Evolutionary conservation across 2,113 vertebrate species (phyloP), one percentile per base, ranked within the genome.

Genomic region (Xyrauchen texanus): DNA sequence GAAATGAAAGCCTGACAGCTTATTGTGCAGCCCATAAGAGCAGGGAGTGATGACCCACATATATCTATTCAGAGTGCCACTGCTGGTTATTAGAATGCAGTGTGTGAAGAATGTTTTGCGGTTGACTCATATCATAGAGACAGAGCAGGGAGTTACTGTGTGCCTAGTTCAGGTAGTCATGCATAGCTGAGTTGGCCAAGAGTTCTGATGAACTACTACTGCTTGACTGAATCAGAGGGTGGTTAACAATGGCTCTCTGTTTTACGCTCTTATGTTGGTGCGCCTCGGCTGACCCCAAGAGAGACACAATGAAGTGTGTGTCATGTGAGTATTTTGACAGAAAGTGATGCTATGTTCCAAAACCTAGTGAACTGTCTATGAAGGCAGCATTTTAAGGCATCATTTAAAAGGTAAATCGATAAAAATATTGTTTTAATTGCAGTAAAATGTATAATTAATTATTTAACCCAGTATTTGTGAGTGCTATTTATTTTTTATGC

Each of bases 201-300:
- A 55, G 60, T 71, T 81, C 76, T 79, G 76, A 81, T 81, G 61
- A 81, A 55, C 71, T 77, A 61, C 49, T 68, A 65, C 74, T 63
- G 77, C 79, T 67, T 75, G 69, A 84, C 55, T 78, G 73, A 67
- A 16, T 82, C 44, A 67, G 78, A 78, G 73, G 66, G 67, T 11
- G 57, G 51, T 62, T 51, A 83, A 83, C 85, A 88, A 86, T 76
- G 66, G 55, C 61, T 71, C 78, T 81, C 75, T 78, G 83, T 78
- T 21, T 47, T 77, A 67, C 16, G 42, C 76, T 57, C 55, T 81
- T 9, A 44, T 69, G 57, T 62, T 71, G 75, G 88, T 80, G 60
- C 55, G 16, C 76, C 68, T 61, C 63, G 73, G 13, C 65, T 70
- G 66, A 70, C 47, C 46, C 79, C 16, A 13, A 64, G 76, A 53